Base-by-base conservation (phyloP, 2,113 vertebrate genomes). In the Synchiropus splendidus region DNA sequence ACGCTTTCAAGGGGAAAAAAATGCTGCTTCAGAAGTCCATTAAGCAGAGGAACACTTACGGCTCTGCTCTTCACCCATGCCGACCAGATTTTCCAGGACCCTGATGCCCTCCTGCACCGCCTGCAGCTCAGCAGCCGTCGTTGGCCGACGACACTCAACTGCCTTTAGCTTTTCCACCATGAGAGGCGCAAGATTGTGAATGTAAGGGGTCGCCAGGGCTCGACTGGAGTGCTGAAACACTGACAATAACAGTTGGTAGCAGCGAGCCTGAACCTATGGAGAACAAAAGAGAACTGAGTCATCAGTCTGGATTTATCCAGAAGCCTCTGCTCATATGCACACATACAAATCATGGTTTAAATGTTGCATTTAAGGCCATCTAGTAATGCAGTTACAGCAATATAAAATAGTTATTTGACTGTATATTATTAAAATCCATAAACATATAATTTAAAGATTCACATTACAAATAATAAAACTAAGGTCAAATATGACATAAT, bases 111-210 rank as follows among this genome's bases (percentile, higher is more conserved):
- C 95, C 69, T 97, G 91, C 39, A 96, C 85, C 32, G 92, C 94
- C 71, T 92, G 80, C 48, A 98, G 89, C 75, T 98, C 92, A 2
- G 85, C 77, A 27, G 58, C 76, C 11, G 75, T 89, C 54, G 64
- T 77, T 0, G 92, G 93, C 21, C 88, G 86, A 21, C 81, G 85
- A 54, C 74, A 86, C 81, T 96, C 95, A 40, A 91, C 89, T 27
- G 86, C 86, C 80, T 93, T 96, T 44, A 99, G 84, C 78, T 92
- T 97, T 80, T 97, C 92, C 58, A 99, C 94, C 74, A 97, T 80
- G 43, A 89, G 75, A 1, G 95, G 95, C 8, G 94, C 94, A 79
- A 99, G 55, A 2, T 90, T 82, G 61, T 95, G 95, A 72, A 99
- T 99, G 64, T 96, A 99, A 0, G 94, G 93, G 5, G 89, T 92